Evolutionary conservation across 2,888 invertebrate genomes (phyloP).

Genomic region (Phorcus lineatus): DNA sequence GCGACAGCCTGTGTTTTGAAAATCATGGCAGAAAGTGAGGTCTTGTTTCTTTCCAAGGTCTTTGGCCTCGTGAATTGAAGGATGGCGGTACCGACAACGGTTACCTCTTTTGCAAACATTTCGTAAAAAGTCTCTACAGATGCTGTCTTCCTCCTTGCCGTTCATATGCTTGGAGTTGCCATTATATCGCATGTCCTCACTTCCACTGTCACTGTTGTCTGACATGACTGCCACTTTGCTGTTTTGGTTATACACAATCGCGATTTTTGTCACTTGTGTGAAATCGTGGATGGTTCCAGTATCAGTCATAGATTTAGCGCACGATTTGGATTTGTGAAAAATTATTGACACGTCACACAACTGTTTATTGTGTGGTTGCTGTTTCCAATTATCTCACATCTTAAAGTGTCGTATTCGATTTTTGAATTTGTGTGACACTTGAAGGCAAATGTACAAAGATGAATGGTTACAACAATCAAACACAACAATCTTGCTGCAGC

Average conservation of each 20-base stretch:
- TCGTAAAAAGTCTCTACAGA: constrained; percentile 80
- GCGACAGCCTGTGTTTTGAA: constrained; percentile 85
- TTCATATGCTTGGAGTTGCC: constrained; percentile 29
- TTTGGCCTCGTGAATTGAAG: constrained; percentile 72
- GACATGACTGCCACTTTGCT: constrained; percentile 51
- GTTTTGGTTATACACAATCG: not conserved
- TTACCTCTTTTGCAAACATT: constrained; percentile 81
- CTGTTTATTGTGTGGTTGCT: too few species aligned
- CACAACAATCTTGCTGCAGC: not conserved
- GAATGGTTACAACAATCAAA: too few species aligned
- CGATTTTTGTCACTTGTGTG: not conserved
- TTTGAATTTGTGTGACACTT: too few species aligned
- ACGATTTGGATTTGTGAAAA: too few species aligned
- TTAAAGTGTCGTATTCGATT: too few species aligned
- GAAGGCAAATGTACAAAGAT: too few species aligned
- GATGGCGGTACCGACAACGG: constrained; percentile 79
- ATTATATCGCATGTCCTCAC: constrained; percentile 48
- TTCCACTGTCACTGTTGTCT: constrained; percentile 66
- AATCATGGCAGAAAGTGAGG: constrained; percentile 79
- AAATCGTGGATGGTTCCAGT: too few species aligned
- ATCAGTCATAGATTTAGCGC: too few species aligned
- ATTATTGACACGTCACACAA: too few species aligned
- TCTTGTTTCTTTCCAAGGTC: constrained; percentile 69
- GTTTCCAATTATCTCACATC: too few species aligned
- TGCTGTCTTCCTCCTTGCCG: constrained; percentile 75